Percentiles rank a stretch among this genome's conserved stretches.
phyloP scores from a whole-genome alignment of 2,113 vertebrate species.

The Ceyx cyanopectus region DNA sequence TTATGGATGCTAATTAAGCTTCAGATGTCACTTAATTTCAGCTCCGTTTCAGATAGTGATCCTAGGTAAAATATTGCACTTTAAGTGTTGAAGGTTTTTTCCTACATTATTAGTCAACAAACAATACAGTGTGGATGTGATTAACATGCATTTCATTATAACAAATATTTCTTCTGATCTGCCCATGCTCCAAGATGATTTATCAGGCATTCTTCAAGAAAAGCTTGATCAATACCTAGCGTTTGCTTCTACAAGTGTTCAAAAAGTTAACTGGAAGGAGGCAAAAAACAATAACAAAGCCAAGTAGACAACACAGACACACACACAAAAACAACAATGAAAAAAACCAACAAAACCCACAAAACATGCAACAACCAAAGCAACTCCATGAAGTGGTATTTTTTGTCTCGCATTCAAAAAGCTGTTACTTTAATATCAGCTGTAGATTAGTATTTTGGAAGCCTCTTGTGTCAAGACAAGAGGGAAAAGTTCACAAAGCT shows the following conservation, averaged over 20 bases:
- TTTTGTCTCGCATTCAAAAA: conserved; percentile 24
- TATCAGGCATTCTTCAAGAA: neutral
- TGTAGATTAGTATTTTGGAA: conserved; percentile 43
- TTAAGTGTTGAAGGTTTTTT: neutral
- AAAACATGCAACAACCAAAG: neutral
- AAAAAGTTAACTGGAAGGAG: neutral
- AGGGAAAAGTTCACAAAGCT: neutral
- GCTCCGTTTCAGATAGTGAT: neutral
- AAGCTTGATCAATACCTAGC: neutral
- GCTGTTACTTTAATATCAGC: conserved; percentile 48
- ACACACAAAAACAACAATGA: no score
- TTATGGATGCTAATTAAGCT: conserved; percentile 16
- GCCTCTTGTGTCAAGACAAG: neutral
- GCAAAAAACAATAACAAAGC: neutral
- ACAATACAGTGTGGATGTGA: neutral
- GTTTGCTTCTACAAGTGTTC: conserved; percentile 22
- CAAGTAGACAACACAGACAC: no score
- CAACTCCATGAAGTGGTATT: neutral
- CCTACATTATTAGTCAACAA: neutral
- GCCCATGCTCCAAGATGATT: neutral
- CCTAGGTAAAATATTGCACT: conserved; percentile 15
- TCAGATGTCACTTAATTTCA: conserved; percentile 31
- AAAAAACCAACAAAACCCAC: no score
- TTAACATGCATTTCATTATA: neutral
- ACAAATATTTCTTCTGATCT: neutral